phyloP scores from a whole-genome alignment of 2,888 invertebrate genomes.

The Abscondita cerata region DNA sequence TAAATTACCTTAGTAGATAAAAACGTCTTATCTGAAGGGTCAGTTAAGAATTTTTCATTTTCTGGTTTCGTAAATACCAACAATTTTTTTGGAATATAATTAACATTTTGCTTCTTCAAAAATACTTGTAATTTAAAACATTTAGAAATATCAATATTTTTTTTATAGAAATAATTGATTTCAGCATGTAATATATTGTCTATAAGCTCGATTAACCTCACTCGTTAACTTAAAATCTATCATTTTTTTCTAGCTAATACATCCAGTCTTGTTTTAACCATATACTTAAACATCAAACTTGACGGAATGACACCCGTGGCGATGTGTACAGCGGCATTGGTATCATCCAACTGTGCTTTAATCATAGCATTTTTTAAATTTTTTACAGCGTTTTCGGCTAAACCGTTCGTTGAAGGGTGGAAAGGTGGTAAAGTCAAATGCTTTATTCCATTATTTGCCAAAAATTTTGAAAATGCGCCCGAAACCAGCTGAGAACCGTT shows the following conservation, averaged over 20 bases:
- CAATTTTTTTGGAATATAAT: too few relatives aligned
- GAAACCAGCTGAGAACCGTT: constrained; percentile 43
- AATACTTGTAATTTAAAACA: too few relatives aligned
- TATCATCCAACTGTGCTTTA: constrained; percentile 8
- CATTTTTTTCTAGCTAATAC: neutral
- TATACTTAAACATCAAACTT: neutral
- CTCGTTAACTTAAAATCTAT: neutral
- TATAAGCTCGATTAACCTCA: too few relatives aligned
- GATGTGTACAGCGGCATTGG: neutral
- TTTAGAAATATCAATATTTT: too few relatives aligned
- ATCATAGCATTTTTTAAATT: constrained; percentile 13
- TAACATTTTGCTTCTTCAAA: too few relatives aligned
- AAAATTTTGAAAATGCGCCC: constrained; percentile 39
- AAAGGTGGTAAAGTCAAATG: constrained; percentile 22
- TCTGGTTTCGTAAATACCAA: too few relatives aligned
- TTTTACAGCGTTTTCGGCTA: constrained; percentile 21
- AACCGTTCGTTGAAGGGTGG: constrained; percentile 16
- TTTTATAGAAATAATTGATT: too few relatives aligned
- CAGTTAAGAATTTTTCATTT: too few relatives aligned
- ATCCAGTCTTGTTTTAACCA: too few relatives aligned
- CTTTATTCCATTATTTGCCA: constrained; percentile 36
- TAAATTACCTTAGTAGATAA: too few relatives aligned
- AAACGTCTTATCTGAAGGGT: too few relatives aligned
- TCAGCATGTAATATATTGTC: too few relatives aligned
- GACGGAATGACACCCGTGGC: neutral